phyloP scores from a whole-genome alignment of 2,888 invertebrate genomes.

The Aphidius colemani region DNA sequence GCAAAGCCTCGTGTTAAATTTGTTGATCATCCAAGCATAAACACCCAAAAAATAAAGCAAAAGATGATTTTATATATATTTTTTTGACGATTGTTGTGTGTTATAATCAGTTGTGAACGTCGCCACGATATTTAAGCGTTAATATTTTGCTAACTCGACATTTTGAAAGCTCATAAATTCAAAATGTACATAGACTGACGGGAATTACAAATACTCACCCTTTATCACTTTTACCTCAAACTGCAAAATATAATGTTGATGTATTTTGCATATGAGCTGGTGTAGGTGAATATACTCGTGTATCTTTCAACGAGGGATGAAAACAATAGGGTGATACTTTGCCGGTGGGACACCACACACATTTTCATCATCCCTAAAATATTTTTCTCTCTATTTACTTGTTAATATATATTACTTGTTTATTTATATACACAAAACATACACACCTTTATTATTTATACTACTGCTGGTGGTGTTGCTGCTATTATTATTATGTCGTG shows the following conservation, averaged over 20 bases:
- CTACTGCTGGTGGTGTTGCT: too few relatives aligned
- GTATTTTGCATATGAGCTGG: too few relatives aligned
- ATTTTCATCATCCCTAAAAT: too few relatives aligned
- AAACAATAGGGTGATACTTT: constrained; percentile 24
- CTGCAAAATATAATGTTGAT: too few relatives aligned
- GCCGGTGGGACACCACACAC: constrained; percentile 2
- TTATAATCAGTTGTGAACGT: constrained; percentile 21
- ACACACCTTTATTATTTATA: too few relatives aligned
- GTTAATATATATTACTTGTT: too few relatives aligned
- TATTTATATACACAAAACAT: too few relatives aligned
- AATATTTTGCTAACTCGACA: constrained; percentile 21
- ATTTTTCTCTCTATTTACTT: too few relatives aligned
- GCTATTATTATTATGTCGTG: too few relatives aligned
- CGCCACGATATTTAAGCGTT: constrained; percentile 20
- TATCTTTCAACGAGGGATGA: constrained; percentile 16
- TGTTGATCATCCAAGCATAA: neutral
- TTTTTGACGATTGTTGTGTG: neutral
- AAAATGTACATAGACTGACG: constrained; percentile 16
- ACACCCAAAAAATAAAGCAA: neutral
- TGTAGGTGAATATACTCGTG: neutral
- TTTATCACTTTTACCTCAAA: too few relatives aligned
- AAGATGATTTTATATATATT: too few relatives aligned
- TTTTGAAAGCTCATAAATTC: constrained; percentile 26
- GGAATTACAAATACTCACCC: constrained; percentile 18
- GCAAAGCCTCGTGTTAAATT: neutral